Evolutionary conservation across 2,113 vertebrate genomes (phyloP).

Genomic region (Archocentrus centrarchus): DNA sequence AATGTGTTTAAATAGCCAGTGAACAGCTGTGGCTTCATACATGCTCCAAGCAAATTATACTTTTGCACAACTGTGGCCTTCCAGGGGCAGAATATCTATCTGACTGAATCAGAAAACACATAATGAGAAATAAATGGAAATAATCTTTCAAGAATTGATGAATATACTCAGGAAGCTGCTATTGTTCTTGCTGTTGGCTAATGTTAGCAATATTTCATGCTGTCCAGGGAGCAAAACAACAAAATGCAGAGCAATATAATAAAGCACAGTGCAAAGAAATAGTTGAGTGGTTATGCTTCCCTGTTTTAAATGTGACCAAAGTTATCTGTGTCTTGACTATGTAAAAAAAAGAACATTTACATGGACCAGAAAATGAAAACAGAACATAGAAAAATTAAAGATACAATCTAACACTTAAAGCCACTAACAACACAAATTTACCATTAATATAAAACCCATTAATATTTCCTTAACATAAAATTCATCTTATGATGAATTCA

Average conservation of each 20-base stretch:
- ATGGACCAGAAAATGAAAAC: background rate
- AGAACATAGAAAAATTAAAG: background rate
- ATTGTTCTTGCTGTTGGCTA: constrained; percentile 26
- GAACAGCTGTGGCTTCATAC: constrained; percentile 31
- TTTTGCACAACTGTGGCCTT: background rate
- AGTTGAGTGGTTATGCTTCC: background rate
- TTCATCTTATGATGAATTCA: background rate
- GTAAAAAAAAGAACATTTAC: too few relatives aligned
- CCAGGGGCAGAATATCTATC: constrained; percentile 6
- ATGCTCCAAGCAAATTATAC: background rate
- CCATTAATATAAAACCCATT: background rate
- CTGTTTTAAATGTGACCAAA: background rate
- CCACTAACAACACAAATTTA: background rate
- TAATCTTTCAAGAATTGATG: constrained; percentile 29
- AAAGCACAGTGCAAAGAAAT: background rate
- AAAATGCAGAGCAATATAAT: background rate
- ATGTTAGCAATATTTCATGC: constrained; percentile 49
- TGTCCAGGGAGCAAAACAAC: constrained; percentile 22
- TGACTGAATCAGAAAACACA: constrained; percentile 20
- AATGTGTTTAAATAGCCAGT: constrained; percentile 16
- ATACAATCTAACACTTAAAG: background rate
- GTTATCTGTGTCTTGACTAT: background rate
- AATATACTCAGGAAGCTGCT: constrained; percentile 15
- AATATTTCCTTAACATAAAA: background rate
- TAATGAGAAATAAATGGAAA: constrained; percentile 27